Conservation (phyloP, 2,888 invertebrate genomes). For the Drosophila putrida region DNA sequence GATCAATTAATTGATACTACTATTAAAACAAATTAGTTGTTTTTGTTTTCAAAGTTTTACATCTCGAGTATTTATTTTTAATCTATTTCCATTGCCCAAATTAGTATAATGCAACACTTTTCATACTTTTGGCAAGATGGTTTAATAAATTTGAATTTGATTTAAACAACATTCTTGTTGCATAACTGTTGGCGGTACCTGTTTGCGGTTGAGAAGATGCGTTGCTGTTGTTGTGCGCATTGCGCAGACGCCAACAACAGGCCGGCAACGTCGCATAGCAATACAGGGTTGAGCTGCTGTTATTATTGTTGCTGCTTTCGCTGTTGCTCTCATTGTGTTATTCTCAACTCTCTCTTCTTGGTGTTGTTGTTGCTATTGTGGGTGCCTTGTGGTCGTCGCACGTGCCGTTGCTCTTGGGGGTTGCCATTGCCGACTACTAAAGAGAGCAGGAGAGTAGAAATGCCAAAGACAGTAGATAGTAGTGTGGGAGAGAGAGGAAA, state of each 20-base stretch:
- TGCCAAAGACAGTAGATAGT: not conserved
- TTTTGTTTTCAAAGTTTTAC: too few relatives aligned
- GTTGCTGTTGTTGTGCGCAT: constrained; percentile 43
- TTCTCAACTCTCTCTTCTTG: not conserved
- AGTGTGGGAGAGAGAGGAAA: constrained; percentile 8
- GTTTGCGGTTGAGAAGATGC: constrained; percentile 41
- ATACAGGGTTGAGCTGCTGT: constrained; percentile 46
- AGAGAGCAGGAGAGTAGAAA: not conserved
- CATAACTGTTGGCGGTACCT: constrained; percentile 46
- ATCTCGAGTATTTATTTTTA: too few relatives aligned
- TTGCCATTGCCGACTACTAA: constrained; percentile 35
- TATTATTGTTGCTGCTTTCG: constrained; percentile 20
- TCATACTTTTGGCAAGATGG: too few relatives aligned
- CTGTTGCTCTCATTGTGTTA: constrained; percentile 36
- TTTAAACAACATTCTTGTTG: constrained; percentile 7
- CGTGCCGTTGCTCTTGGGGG: constrained; percentile 56
- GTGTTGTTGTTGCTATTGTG: constrained; percentile 42
- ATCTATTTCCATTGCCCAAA: too few relatives aligned
- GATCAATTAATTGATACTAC: too few relatives aligned
- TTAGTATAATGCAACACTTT: too few relatives aligned
- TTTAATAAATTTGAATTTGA: not conserved
- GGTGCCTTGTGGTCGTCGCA: constrained; percentile 51
- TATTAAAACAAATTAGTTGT: too few relatives aligned
- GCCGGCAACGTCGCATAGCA: constrained; percentile 57
- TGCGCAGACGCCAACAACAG: constrained; percentile 50